Conservation (phyloP, 2,888 invertebrate genomes). For the Lasioglossum vierecki region DNA sequence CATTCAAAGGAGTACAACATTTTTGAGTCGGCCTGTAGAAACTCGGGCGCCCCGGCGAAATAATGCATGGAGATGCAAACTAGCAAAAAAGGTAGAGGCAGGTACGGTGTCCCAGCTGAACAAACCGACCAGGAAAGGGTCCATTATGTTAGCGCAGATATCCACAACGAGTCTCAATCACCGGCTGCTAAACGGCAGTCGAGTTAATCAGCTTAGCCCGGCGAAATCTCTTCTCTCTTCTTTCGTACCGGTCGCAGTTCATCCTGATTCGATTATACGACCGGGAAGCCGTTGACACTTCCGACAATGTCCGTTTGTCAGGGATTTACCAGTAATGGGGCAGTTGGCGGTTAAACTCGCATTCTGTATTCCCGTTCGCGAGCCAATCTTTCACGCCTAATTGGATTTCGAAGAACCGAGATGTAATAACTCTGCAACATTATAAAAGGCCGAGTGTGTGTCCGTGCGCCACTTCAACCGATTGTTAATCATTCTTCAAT, state of each 20-base stretch:
- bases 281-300: slow-evolving; percentile 61
- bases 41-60: neutral
- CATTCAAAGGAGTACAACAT: too few species aligned
- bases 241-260: slow-evolving; percentile 55
- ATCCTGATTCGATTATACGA: slow-evolving; percentile 60
- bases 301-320: slow-evolving; percentile 71
- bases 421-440: slow-evolving; percentile 20
- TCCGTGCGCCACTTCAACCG: neutral
- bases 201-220: slow-evolving; percentile 78
- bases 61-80: slow-evolving; percentile 29
- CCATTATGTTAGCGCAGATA: slow-evolving; percentile 51
- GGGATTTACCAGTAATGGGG: slow-evolving; percentile 65
- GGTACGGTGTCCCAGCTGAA: slow-evolving; percentile 63
- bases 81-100: slow-evolving; percentile 38
- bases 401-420: neutral
- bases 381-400: slow-evolving; percentile 21
- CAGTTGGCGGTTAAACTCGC: slow-evolving; percentile 40
- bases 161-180: slow-evolving; percentile 58
- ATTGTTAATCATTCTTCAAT: neutral
- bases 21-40: too few species aligned
- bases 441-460: neutral
- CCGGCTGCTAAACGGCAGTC: slow-evolving; percentile 68
- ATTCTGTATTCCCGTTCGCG: slow-evolving; percentile 13
- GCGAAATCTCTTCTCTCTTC: slow-evolving; percentile 65
- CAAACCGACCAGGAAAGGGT: slow-evolving; percentile 57